phyloP scores from a whole-genome alignment of 2,797 vertebrate genomes.

The Lagocephalus sceleratus region DNA sequence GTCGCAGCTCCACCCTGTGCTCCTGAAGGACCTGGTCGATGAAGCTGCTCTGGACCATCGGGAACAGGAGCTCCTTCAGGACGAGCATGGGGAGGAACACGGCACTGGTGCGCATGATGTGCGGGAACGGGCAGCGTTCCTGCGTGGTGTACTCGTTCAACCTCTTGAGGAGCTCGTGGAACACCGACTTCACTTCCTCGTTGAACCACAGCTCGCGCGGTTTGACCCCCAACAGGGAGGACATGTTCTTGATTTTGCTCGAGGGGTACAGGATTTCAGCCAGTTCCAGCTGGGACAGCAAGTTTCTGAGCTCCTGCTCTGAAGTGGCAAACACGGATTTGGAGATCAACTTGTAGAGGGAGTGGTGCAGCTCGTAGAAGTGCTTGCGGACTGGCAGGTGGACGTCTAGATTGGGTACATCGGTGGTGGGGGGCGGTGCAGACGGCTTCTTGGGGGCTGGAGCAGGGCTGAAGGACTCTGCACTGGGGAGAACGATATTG shows the following conservation, averaged over 20 bases:
- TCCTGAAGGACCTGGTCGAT: conserved; percentile 93
- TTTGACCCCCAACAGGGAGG: conserved; percentile 62
- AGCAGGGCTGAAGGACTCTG: conserved; percentile 19
- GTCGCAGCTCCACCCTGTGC: conserved; percentile 89
- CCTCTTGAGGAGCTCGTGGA: conserved; percentile 76
- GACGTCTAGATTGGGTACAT: conserved; percentile 1
- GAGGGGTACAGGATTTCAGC: conserved; percentile 34
- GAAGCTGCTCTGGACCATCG: conserved; percentile 74
- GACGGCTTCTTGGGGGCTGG: conserved; percentile 16
- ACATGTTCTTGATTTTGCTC: conserved; percentile 70
- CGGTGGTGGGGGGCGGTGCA: conserved; percentile 15
- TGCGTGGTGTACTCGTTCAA: conserved; percentile 76
- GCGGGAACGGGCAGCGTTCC: conserved; percentile 86
- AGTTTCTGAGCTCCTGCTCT: conserved; percentile 77
- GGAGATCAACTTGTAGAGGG: conserved; percentile 78
- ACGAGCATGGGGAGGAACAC: conserved; percentile 94
- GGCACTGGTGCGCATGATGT: conserved; percentile 86
- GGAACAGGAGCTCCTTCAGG: conserved; percentile 91
- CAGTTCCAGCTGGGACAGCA: conserved; percentile 68
- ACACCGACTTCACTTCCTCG: conserved; percentile 69
- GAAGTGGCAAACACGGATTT: conserved; percentile 74
- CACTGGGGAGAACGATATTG: conserved; percentile 60
- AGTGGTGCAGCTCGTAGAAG: conserved; percentile 83
- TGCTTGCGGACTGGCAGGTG: conserved; percentile 52
- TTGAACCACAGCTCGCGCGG: conserved; percentile 82